Evolutionary conservation across 2,888 invertebrate species (phyloP), one percentile per base, ranked within the genome.

Genomic region (Apamea epomidion): DNA sequence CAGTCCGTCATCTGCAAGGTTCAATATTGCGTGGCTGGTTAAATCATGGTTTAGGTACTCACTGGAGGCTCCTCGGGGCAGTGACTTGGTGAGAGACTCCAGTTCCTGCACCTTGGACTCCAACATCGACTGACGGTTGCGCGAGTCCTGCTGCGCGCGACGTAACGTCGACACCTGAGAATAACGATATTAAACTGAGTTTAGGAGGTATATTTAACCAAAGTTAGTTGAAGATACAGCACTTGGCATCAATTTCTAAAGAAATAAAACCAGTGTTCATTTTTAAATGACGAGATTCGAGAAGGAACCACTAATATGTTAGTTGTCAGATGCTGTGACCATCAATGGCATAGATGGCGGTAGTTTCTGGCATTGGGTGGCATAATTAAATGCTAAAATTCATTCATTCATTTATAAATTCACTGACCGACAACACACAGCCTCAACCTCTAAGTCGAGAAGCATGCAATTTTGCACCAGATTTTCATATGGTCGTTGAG

Each of bases 101-200:
- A 99, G 95, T 95, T 99, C 99, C 87, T 98, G 98, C 85, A 99
- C 99, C 94, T 99, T 99, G 87, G 98, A 98, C 94, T 99, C 99
- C 81, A 99, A 96, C 97, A 99, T 98, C 73, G 98, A 98, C 94
- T 99, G 99, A 64, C 99, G 97, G 93, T 99, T 98, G 88, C 98
- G 98, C 0, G 99, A 98, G 95, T 99, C 99, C 93, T 99, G 99
- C 93, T 99, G 99, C 68, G 98, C 98, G 83, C 98, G 97, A 78
- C 98, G 96, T 83, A 99, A 93, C 1, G 98, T 98, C 18, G 98
- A 98, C 14, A 98, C 97, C 97, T 97, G 84, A 0, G 68, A 32
- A 62, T 62, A 29, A 29, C 16, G 16, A 16, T 7, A 29, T 29
- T n/a, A 25, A 58, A 58, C 54, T 62, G 7, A 62, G 14, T 60